Evolutionary conservation across 1,140 invertebrate species (phyloP).

Genomic region (Chionoecetes opilio): DNA sequence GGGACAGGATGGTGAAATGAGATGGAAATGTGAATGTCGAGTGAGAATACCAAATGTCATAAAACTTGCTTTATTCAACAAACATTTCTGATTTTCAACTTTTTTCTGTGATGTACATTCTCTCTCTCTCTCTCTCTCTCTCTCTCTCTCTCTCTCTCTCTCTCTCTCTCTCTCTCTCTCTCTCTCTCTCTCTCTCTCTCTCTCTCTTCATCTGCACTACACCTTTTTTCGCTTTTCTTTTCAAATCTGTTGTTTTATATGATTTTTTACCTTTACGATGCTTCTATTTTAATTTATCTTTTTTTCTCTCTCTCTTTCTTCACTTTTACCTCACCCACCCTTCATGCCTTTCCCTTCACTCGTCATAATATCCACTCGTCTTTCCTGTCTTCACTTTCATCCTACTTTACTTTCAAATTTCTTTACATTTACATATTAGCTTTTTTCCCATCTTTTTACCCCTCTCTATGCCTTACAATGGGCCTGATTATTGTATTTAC

Average conservation of each 20-base stretch:
- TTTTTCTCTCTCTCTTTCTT: not conserved
- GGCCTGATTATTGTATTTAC: no score
- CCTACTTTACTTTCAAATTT: not conserved
- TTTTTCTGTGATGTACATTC: no score
- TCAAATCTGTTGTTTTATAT: not conserved
- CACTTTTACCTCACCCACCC: not conserved
- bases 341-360: not conserved
- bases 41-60: no score
- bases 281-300: no score
- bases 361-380: not conserved
- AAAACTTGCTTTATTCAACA: not conserved
- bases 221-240: not conserved
- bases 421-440: not conserved
- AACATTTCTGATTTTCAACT: not conserved
- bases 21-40: not conserved
- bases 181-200: not conserved
- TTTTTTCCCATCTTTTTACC: not conserved
- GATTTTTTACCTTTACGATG: not conserved
- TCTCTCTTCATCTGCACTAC: not conserved
- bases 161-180: conserved; percentile 13
- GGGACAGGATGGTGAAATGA: not conserved
- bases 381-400: not conserved
- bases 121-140: conserved; percentile 8
- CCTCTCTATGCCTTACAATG: no score
- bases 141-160: not conserved